Evolutionary conservation across 2,888 invertebrate genomes (phyloP).

Genomic region (Euphydryas editha): DNA sequence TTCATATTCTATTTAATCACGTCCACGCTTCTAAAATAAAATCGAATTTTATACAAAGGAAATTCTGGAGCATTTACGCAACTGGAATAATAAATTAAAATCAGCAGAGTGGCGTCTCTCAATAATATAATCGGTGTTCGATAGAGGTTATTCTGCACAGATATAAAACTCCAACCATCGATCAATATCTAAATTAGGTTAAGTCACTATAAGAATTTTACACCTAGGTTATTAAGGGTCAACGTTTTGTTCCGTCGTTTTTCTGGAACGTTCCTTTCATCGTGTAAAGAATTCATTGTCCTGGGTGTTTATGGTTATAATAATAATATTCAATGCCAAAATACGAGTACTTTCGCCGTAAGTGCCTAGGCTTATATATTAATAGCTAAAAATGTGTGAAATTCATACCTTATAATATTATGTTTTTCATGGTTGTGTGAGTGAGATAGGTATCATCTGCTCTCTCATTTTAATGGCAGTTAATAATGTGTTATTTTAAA

Average conservation of each 20-base stretch:
- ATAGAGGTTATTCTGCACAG: constrained; percentile 11
- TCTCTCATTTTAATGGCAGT: constrained; percentile 30
- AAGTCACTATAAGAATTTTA: constrained; percentile 36
- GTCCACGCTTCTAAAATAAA: constrained; percentile 56
- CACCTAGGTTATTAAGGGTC: constrained; percentile 39
- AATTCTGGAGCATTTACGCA: constrained; percentile 55
- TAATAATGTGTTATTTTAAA: constrained; percentile 16
- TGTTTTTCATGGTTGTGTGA: constrained; percentile 39
- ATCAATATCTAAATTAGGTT: constrained; percentile 59
- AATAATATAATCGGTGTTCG: constrained; percentile 8
- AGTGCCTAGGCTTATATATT: constrained; percentile 74
- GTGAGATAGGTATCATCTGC: constrained; percentile 36
- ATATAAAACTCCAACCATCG: constrained; percentile 12
- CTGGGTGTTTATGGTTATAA: constrained; percentile 29
- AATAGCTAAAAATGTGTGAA: constrained; percentile 28
- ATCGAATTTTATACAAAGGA: constrained; percentile 58
- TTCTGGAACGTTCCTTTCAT: constrained; percentile 38
- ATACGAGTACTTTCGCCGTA: constrained; percentile 67
- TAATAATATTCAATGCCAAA: constrained; percentile 56
- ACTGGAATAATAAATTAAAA: constrained; percentile 52
- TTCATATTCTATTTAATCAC: constrained; percentile 61
- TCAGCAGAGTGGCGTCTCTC: constrained; percentile 18
- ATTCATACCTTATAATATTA: constrained; percentile 12
- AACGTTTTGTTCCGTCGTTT: constrained; percentile 26
- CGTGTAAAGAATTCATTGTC: constrained; percentile 33